Base-by-base conservation (phyloP, 2,888 invertebrate genomes). In the Hirtodrosophila alboralis region DNA sequence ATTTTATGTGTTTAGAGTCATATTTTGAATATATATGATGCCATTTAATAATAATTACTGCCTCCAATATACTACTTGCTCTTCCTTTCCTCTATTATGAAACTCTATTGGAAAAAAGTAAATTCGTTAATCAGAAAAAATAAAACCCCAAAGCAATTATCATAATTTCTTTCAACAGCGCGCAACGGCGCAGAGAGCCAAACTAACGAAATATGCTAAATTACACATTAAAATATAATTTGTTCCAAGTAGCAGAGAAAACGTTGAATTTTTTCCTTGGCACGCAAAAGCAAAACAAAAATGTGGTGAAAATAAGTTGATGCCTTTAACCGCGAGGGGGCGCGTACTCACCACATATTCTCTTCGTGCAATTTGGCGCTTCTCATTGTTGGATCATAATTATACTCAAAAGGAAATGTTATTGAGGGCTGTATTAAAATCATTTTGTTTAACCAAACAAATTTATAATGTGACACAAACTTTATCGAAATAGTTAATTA, bases 171-270 rank as follows among this genome's bases (percentile, higher is more conserved):
- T 53, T 41, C 48, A 49, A 52, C 60, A 26, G 23, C 23, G 23
- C 23, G 23, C 23, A 23, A 23, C 6, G 3, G 1, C 23, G 23
- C 23, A 23, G 30, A 26, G 21, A 43, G 54, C 31, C 37, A 18
- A 60, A 54, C 37, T 36, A 54, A 57, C 41, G 12, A 69, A 58
- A 62, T 62, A 72, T 72, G 53, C 69, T 62, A 75, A 83, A 72
- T 76, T 71, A 56, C 56, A 62, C 65, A 72, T 66, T 64, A 66
- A 76, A 69, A 66, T 63, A 70, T 59, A 52, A 66, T 77, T 74
- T 70, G 60, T 40, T 38, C 37, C 48, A 38, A 40, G 37, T 7
- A 38, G 27, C 16, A 36, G 34, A 12, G 37, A 51, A 48, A 59
- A 38, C 27, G 48, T 26, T 45, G 27, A 45, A 44, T 63, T 23